Evolutionary conservation across 2,113 vertebrate species (phyloP).

Genomic region (Otus sunia): DNA sequence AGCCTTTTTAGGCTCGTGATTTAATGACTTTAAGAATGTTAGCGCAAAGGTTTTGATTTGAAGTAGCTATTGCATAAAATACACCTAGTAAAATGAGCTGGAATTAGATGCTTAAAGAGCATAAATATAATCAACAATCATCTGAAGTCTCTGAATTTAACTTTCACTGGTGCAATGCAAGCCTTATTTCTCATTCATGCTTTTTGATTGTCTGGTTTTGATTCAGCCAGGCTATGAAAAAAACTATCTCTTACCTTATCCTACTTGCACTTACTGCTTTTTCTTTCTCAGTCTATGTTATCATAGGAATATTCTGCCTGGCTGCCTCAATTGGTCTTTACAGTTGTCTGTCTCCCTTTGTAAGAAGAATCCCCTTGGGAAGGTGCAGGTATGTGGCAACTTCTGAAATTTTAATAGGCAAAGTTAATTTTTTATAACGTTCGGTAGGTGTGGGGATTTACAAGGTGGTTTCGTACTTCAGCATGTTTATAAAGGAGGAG

Average conservation of each 20-base stretch:
- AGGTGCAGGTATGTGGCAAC: constrained; percentile 84
- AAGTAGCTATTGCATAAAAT: neutral
- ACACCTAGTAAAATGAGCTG: neutral
- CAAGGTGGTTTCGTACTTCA: neutral
- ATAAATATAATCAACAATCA: neutral
- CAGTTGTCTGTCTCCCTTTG: constrained; percentile 89
- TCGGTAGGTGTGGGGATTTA: neutral
- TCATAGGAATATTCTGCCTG: constrained; percentile 93
- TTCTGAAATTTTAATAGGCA: neutral
- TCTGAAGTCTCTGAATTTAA: neutral
- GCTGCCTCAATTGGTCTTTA: constrained; percentile 92
- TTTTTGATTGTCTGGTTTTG: neutral
- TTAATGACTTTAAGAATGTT: neutral
- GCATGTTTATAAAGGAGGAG: neutral
- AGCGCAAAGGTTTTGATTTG: neutral
- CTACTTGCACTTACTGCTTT: neutral
- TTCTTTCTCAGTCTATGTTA: constrained; percentile 81
- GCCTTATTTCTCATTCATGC: neutral
- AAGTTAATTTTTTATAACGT: neutral
- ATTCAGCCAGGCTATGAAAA: neutral
- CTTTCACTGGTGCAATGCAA: neutral
- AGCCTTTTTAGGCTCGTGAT: neutral
- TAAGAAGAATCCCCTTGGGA: constrained; percentile 87
- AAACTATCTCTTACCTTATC: neutral
- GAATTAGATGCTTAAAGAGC: neutral